Evolutionary conservation across 2,888 invertebrate species (phyloP).

Genomic region (Callimorpha dominula): DNA sequence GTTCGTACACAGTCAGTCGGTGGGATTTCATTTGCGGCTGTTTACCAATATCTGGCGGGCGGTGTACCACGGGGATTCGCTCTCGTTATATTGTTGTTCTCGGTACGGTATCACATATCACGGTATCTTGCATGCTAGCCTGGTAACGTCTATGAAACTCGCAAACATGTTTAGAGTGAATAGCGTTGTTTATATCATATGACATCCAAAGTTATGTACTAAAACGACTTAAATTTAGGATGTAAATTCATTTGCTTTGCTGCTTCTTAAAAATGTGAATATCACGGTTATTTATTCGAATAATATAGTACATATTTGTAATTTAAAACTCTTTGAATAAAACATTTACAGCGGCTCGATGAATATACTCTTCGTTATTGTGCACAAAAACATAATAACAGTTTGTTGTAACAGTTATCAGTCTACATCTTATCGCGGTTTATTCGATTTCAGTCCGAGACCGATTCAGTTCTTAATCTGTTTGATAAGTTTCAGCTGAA

Average conservation of each 20-base stretch:
- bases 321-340: not conserved
- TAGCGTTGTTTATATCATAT: not conserved
- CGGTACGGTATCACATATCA: constrained; percentile 37
- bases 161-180: constrained; percentile 4
- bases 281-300: not conserved
- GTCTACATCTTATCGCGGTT: constrained; percentile 20
- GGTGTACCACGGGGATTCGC: constrained; percentile 38
- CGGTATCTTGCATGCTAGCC: constrained; percentile 29
- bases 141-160: constrained; percentile 14
- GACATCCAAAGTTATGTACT: not conserved
- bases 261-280: not conserved
- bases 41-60: constrained; percentile 45
- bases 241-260: not conserved
- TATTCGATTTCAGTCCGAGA: constrained; percentile 37
- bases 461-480: constrained; percentile 63
- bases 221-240: no score
- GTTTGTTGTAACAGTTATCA: constrained; percentile 10
- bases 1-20: constrained; percentile 21
- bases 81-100: constrained; percentile 31
- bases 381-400: not conserved
- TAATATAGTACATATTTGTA: not conserved
- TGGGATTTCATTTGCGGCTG: constrained; percentile 45
- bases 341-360: not conserved
- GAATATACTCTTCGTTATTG: not conserved
- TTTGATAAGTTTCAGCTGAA: constrained; percentile 58